A percentile compares a stretch with the other conserved stretches of the same genome.
phyloP scores from a whole-genome alignment of 2,113 vertebrate species.

The Otocyon megalotis region DNA sequence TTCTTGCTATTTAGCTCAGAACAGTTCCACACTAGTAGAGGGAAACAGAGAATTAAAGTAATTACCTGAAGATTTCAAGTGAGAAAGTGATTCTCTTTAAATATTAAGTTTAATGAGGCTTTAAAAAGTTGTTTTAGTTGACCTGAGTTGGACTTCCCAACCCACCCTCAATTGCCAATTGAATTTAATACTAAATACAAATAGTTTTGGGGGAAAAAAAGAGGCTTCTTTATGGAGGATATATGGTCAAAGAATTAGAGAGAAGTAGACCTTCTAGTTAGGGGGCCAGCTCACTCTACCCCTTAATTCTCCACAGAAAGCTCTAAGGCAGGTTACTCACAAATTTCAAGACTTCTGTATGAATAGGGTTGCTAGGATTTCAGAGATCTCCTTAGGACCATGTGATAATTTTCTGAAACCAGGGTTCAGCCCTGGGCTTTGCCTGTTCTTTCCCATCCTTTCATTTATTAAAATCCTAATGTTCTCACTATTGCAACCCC shows the following conservation, averaged over 20 bases:
- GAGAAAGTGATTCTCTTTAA: conserved; percentile 67
- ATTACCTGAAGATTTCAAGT: conserved; percentile 68
- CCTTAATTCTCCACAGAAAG: not conserved
- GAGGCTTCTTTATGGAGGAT: not conserved
- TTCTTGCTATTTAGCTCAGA: conserved; percentile 56
- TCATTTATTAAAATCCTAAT: not conserved
- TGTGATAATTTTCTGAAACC: not conserved
- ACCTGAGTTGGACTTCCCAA: conserved; percentile 29
- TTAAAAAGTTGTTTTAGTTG: conserved; percentile 50
- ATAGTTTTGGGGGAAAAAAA: not conserved
- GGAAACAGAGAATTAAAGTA: conserved; percentile 69
- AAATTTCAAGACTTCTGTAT: not conserved
- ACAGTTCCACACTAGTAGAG: conserved; percentile 38
- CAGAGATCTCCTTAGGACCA: not conserved
- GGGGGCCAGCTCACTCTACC: rapidly evolving
- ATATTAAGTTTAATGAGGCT: conserved; percentile 69
- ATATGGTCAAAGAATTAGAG: not conserved
- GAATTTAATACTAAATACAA: not conserved
- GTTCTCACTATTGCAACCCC: not conserved
- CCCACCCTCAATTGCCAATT: not conserved
- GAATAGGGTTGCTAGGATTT: not conserved
- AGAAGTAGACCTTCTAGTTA: not conserved
- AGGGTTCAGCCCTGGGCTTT: not conserved
- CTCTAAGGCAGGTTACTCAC: not conserved
- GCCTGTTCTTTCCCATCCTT: not conserved